Evolutionary conservation across 2,888 invertebrate species (phyloP).

Genomic region (Nomada fabriciana): DNA sequence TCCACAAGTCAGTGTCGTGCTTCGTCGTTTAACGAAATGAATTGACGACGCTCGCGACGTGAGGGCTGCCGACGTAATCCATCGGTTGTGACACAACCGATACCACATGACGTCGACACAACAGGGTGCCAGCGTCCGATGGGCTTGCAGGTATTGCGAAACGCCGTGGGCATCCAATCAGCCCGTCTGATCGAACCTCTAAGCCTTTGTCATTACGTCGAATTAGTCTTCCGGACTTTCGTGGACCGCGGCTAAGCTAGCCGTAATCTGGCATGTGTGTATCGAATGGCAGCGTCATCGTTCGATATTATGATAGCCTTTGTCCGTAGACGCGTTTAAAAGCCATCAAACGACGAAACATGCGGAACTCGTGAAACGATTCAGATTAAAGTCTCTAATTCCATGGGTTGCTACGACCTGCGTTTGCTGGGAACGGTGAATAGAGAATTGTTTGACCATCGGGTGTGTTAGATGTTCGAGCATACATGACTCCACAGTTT

Average conservation of each 20-base stretch:
- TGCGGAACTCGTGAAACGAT: background rate
- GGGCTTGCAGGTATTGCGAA: slow-evolving; percentile 75
- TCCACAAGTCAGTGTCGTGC: slow-evolving; percentile 58
- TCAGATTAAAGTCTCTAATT: slow-evolving; percentile 4
- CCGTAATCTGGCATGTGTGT: slow-evolving; percentile 66
- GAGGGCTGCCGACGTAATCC: slow-evolving; percentile 70
- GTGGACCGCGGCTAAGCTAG: slow-evolving; percentile 55
- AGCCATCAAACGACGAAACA: slow-evolving; percentile 23
- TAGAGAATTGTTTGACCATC: background rate
- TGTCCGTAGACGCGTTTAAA: slow-evolving; percentile 2
- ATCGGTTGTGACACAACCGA: slow-evolving; percentile 68
- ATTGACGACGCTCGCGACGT: slow-evolving; percentile 72
- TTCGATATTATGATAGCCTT: slow-evolving; percentile 64
- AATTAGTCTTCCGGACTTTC: slow-evolving; percentile 71
- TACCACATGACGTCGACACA: slow-evolving; percentile 67
- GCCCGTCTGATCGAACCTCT: slow-evolving; percentile 67
- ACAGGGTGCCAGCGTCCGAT: slow-evolving; percentile 71
- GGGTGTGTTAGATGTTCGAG: background rate
- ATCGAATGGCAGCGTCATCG: slow-evolving; percentile 68
- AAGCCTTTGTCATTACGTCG: slow-evolving; percentile 76
- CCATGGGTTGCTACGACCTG: no score
- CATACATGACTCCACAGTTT: background rate
- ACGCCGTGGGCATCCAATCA: slow-evolving; percentile 78
- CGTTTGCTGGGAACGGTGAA: background rate
- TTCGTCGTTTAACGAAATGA: slow-evolving; percentile 77